Evolutionary conservation across 2,888 invertebrate genomes (phyloP), one percentile per base, ranked within the genome.

Genomic region (Chironomus tentans): DNA sequence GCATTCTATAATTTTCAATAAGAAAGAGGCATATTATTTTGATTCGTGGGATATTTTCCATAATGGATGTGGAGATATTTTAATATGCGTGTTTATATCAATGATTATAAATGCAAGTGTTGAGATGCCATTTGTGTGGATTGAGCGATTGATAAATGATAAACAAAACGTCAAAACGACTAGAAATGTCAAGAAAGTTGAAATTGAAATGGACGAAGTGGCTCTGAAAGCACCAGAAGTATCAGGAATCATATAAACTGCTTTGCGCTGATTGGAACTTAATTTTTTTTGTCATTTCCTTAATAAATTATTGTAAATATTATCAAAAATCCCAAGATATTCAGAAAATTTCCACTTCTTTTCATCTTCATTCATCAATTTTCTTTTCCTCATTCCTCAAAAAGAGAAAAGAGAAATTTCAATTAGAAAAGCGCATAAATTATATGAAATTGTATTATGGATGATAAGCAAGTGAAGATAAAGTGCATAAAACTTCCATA

Each of bases 341-440:
- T 3, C 10, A 10, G 2, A 28, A 10, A 7, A 50, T 56, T 50
- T 56, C 56, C 18, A 6, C 2, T n/a, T 48, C 5, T 56, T 56
- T 50, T 3, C n/a, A 50, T 50, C 10, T n/a, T n/a, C 50, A 50
- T 50, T 15, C 50, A 56, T 56, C 56, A 56, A 18, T 56, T 18
- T 56, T 56, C 56, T 3, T 15, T 18, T 10, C 2, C 38, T 38
- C 10, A 10, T 38, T 38, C 38, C 38, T 38, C 38, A 38, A 56
- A 56, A 15, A 3, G 4, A 4, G 3, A 48, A 22, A 15, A 70
- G 22, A 47, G 50, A 50, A 71, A 22, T 18, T 73, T 73, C 72
- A 73, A 73, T 73, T 73, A 73, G 15, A 15, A 62, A 62, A 46
- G n/a, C 28, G 72, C 38, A 73, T 73, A 73, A 73, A 62, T 73